Conservation (phyloP, 2,888 invertebrate species). For the Eucriotettix oculatus region DNA sequence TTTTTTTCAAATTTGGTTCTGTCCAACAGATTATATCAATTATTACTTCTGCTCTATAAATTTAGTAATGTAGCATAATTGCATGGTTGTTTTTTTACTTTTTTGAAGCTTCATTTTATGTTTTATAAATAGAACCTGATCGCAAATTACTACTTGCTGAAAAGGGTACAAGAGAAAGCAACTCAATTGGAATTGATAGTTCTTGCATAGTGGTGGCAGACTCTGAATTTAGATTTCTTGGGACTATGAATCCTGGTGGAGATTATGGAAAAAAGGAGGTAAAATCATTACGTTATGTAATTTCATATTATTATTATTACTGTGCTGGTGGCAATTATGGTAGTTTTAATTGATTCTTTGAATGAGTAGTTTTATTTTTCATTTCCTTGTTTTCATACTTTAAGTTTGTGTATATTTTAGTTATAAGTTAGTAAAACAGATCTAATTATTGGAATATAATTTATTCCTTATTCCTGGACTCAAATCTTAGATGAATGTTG, state of each 20-base stretch:
- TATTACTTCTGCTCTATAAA: background rate
- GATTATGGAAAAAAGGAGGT: slow-evolving; percentile 98
- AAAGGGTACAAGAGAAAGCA: slow-evolving; percentile 51
- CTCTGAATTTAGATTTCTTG: slow-evolving; percentile 72
- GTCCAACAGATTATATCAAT: too few relatives aligned
- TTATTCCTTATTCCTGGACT: too few relatives aligned
- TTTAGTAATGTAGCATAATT: background rate
- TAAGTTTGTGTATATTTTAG: too few relatives aligned
- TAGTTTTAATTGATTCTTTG: too few relatives aligned
- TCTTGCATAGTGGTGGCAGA: slow-evolving; percentile 47
- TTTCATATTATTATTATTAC: background rate
- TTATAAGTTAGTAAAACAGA: too few relatives aligned
- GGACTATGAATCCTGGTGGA: slow-evolving; percentile 99
- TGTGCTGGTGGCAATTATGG: too few relatives aligned
- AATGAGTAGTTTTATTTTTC: too few relatives aligned
- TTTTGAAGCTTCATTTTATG: background rate
- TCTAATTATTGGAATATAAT: too few relatives aligned
- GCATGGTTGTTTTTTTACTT: slow-evolving; percentile 5
- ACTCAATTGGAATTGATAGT: slow-evolving; percentile 24
- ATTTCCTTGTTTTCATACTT: too few relatives aligned
- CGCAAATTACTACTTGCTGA: slow-evolving; percentile 80
- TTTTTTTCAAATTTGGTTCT: too few relatives aligned
- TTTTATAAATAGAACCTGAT: slow-evolving; percentile 54
- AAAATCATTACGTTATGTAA: slow-evolving; percentile 1
- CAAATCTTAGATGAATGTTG: too few relatives aligned